Conservation (phyloP, 2,888 invertebrate species). For the Athalia rosae region DNA sequence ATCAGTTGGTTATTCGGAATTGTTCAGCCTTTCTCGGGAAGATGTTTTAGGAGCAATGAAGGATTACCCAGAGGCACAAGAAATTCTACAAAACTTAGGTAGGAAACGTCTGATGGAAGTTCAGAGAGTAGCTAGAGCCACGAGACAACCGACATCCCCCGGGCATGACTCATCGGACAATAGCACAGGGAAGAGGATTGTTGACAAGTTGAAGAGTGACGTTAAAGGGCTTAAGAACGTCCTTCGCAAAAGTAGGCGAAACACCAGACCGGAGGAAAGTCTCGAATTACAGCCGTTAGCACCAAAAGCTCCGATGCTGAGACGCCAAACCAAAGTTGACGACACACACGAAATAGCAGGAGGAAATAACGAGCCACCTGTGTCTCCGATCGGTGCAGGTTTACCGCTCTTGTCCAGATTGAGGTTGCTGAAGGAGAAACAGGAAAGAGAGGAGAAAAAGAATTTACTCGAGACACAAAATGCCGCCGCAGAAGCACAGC, state of each 20-base stretch:
- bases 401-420: conserved; percentile 86
- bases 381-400: conserved; percentile 89
- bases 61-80: conserved; percentile 97
- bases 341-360: conserved; percentile 65
- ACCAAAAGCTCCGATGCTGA: conserved; percentile 70
- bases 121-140: conserved; percentile 71
- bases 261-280: conserved; percentile 76
- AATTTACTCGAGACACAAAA: conserved; percentile 61
- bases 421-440: conserved; percentile 89
- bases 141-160: conserved; percentile 82
- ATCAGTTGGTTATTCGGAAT: conserved; percentile 96
- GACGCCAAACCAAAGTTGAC: conserved; percentile 74
- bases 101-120: conserved; percentile 92
- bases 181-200: conserved; percentile 84
- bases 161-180: conserved; percentile 78
- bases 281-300: conserved; percentile 81
- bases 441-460: conserved; percentile 76
- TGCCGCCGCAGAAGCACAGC: conserved; percentile 56
- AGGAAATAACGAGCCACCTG: conserved; percentile 77
- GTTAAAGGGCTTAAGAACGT: conserved; percentile 83
- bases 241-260: conserved; percentile 75
- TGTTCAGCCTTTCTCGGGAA: conserved; percentile 94
- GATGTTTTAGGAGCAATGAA: conserved; percentile 97
- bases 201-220: conserved; percentile 88
- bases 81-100: conserved; percentile 92